A percentile compares a stretch with the other conserved stretches of the same genome.
These are phyloP conservation scores for Siniperca undulata DNA, from an alignment of 2,797 vertebrate species.

Conservation along the genomic window DNA sequence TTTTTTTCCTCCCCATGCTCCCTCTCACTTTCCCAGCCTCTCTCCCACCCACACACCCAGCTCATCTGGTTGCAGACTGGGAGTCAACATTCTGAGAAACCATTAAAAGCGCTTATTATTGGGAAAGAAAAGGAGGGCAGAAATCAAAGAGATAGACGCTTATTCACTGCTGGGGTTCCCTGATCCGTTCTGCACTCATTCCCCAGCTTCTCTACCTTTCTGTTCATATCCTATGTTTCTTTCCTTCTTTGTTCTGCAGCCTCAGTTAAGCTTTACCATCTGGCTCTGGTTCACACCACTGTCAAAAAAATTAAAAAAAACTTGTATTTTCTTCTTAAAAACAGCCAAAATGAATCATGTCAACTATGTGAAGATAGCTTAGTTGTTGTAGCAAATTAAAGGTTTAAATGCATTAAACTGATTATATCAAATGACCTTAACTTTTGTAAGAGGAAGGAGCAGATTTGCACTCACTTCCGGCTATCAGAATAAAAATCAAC, in stretches of 20 bases:
- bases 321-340: no score
- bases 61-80: slow-evolving; percentile 63
- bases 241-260: slow-evolving; percentile 43
- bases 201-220: slow-evolving; percentile 42
- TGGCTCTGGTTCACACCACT: not conserved
- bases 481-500: no score
- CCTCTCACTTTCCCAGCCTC: slow-evolving; percentile 27
- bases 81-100: slow-evolving; percentile 78
- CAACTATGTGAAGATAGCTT: no score
- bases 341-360: no score
- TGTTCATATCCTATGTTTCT: slow-evolving; percentile 29
- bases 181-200: slow-evolving; percentile 52
- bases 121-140: slow-evolving; percentile 70
- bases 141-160: slow-evolving; percentile 76
- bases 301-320: slow-evolving; percentile 16
- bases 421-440: no score
- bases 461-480: no score
- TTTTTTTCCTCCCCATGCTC: slow-evolving; percentile 4
- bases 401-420: no score
- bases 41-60: slow-evolving; percentile 60
- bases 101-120: slow-evolving; percentile 87
- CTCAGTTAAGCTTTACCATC: slow-evolving; percentile 50
- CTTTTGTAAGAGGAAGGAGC: no score
- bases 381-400: no score
- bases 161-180: slow-evolving; percentile 62